phyloP scores from a whole-genome alignment of 2,113 vertebrate species.

The Geococcyx californianus region DNA sequence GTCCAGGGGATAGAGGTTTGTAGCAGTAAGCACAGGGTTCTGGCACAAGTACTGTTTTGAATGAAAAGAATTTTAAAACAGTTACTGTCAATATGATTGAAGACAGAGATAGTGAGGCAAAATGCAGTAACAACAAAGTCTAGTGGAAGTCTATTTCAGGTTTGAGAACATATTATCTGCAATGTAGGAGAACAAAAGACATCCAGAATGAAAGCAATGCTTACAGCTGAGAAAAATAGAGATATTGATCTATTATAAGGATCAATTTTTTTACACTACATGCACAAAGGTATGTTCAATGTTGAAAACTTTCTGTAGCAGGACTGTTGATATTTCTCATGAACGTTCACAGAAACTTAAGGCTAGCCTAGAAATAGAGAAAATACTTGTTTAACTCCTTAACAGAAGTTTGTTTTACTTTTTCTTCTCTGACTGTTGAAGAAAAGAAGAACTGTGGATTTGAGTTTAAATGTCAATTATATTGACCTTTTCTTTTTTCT shows the following conservation, averaged over 20 bases:
- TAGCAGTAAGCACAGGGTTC: neutral
- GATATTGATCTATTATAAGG: slow-evolving; percentile 37
- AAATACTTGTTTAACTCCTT: slow-evolving; percentile 32
- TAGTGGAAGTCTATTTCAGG: slow-evolving; percentile 50
- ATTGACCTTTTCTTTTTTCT: neutral
- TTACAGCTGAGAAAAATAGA: slow-evolving; percentile 14
- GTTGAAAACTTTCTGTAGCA: slow-evolving; percentile 60
- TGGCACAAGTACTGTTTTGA: neutral
- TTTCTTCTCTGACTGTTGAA: slow-evolving; percentile 30
- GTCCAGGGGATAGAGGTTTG: neutral
- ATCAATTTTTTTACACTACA: slow-evolving; percentile 46
- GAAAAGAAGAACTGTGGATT: neutral
- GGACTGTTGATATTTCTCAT: neutral
- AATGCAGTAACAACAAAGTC: slow-evolving; percentile 43
- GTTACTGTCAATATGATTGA: slow-evolving; percentile 56
- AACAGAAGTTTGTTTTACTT: slow-evolving; percentile 10
- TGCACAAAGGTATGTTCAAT: slow-evolving; percentile 20
- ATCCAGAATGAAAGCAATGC: slow-evolving; percentile 3
- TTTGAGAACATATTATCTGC: slow-evolving; percentile 37
- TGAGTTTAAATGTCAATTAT: neutral
- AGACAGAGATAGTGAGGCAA: neutral
- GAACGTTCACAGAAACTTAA: slow-evolving; percentile 22
- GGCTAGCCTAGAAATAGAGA: neutral
- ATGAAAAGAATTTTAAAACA: slow-evolving; percentile 25
- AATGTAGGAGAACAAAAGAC: slow-evolving; percentile 34